Base-by-base conservation (phyloP, 64 coral and sea anemone genomes). In the Actinia equina region DNA sequence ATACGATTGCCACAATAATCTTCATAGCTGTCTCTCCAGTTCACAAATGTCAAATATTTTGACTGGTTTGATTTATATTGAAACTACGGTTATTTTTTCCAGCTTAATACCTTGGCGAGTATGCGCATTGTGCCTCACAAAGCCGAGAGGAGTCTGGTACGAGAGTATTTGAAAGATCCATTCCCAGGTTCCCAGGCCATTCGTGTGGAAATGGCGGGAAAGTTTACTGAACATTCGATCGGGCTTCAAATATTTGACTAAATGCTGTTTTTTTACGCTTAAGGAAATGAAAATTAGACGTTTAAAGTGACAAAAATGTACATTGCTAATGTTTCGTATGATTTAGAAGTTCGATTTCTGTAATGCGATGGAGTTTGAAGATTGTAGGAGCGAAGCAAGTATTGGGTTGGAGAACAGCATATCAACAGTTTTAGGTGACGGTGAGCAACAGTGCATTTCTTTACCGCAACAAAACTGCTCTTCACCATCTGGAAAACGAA, bases 81-180 rank as follows among this genome's bases (percentile, higher is more conserved):
- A 59, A 84, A 85, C 92, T 82, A 87, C 92, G 67, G 83, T 96
- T 84, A 69, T 62, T 86, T 17, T 30, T 90, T 80, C 83, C 94
- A 96, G 94, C 94, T 87, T 91, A 77, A 22, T 80, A 88, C n/a
- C 94, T 91, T 96, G 91, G 94, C 88, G 88, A 82, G 88, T 88
- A 96, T 95, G 94, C 94, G 94, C 58, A 82, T 20, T 67, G n/a
- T 67, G 3, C 5, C 18, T 60, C 62, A 4, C 22, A 22, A 22
- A 64, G 22, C 61, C 2, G 69, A 74, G 69, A 4, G 69, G 13
- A 14, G 7, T 2, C 27, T 9, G n/a, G 23, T 30, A 30, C 69
- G 69, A 74, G 45, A 4, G 12, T 26, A n/a, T 71, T 27, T 13
- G 26, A 71, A 27, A 49, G 16, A 20, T 5, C 52, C 43, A 0